Evolutionary conservation across 2,797 vertebrate species (phyloP).

Genomic region (Hoplostethus mediterraneus): DNA sequence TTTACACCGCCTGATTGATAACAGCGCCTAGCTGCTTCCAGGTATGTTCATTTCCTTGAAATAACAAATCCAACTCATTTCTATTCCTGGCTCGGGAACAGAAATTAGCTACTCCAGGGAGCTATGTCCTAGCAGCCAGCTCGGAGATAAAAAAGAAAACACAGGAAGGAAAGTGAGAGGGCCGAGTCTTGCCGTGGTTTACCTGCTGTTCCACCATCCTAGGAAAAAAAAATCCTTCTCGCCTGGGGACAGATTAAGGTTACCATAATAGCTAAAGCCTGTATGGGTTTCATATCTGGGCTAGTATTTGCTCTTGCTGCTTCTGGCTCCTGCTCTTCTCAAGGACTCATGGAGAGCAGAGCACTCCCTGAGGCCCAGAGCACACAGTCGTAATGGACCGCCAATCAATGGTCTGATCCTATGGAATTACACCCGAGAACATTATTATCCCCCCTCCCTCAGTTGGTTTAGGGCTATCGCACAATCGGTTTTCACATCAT

Average conservation of each 20-base stretch:
- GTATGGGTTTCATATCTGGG: constrained; percentile 55
- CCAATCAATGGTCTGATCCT: constrained; percentile 73
- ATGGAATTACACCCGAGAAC: constrained; percentile 69
- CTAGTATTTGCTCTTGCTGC: constrained; percentile 54
- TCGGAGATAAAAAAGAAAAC: constrained; percentile 32
- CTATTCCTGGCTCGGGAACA: constrained; percentile 61
- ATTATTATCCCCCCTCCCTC: constrained; percentile 58
- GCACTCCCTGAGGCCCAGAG: constrained; percentile 60
- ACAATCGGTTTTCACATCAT: constrained; percentile 52
- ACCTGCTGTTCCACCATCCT: constrained; percentile 47
- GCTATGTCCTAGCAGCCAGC: constrained; percentile 28
- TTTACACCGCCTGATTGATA: constrained; percentile 45
- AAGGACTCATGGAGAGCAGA: constrained; percentile 57
- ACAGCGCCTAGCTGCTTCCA: constrained; percentile 43
- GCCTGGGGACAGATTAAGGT: constrained; percentile 70
- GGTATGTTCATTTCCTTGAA: constrained; percentile 52
- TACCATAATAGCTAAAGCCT: constrained; percentile 56
- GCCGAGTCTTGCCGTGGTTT: constrained; percentile 24
- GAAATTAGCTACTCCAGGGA: constrained; percentile 38
- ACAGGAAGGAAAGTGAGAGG: constrained; percentile 30
- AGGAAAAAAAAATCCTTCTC: constrained; percentile 33
- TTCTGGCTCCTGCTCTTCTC: constrained; percentile 51
- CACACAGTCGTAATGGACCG: constrained; percentile 60
- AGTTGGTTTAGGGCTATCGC: constrained; percentile 38
- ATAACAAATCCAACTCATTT: constrained; percentile 50